phyloP scores from a whole-genome alignment of 2,113 vertebrate genomes.

The Balaeniceps rex region DNA sequence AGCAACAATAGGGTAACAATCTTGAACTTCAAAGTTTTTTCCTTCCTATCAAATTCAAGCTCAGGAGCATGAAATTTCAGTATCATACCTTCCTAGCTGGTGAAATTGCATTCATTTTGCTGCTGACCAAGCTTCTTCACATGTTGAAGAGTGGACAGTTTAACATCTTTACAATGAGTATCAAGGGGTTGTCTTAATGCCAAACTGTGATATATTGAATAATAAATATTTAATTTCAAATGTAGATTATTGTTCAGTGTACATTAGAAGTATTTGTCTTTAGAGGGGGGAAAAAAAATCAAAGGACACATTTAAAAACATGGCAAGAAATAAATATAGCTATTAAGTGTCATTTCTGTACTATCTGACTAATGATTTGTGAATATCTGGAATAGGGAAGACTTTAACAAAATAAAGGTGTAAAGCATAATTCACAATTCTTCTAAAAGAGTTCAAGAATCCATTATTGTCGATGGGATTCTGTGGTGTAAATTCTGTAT shows the following conservation, averaged over 20 bases:
- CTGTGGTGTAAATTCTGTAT: not conserved
- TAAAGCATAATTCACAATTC: not conserved
- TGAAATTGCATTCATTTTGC: not conserved
- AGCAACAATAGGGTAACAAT: not conserved
- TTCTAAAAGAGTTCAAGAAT: not conserved
- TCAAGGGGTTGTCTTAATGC: not conserved
- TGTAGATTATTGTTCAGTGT: not conserved
- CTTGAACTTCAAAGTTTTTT: not conserved
- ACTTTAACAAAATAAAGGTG: not conserved
- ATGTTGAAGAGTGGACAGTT: not conserved
- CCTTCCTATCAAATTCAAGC: not conserved
- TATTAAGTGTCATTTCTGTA: not conserved
- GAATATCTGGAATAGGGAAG: not conserved
- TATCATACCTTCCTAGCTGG: not conserved
- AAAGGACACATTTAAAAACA: not conserved
- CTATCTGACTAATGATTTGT: not conserved
- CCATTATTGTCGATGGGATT: not conserved
- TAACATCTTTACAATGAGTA: not conserved
- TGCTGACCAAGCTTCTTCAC: not conserved
- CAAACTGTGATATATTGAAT: not conserved
- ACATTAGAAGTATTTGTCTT: not conserved
- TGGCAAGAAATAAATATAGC: not conserved
- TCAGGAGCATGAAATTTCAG: not conserved
- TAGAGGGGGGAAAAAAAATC: not conserved
- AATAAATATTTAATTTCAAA: not conserved